Conservation (phyloP, 2,888 invertebrate species). For the Andrena camellia region DNA sequence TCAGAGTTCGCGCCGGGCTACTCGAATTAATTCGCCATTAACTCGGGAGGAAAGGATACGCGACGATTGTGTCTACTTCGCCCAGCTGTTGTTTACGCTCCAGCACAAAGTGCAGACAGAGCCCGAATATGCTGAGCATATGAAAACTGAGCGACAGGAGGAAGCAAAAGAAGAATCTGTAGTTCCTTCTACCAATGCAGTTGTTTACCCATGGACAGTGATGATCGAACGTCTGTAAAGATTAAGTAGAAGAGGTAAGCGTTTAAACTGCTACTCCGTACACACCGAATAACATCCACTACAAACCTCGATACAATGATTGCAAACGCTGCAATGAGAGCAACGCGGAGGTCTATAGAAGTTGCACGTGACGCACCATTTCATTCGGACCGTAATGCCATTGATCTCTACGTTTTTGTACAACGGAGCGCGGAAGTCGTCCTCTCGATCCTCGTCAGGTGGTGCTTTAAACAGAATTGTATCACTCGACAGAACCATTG, state of each 20-base stretch:
- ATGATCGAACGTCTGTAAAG: constrained; percentile 98
- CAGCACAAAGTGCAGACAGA: constrained; percentile 96
- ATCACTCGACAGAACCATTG: accelerated
- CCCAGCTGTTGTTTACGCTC: constrained; percentile 93
- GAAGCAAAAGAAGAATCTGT: constrained; percentile 99
- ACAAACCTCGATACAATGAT: constrained; percentile 97
- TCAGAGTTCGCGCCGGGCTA: constrained; percentile 1
- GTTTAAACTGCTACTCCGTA: no score
- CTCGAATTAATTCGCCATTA: not conserved
- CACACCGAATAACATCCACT: not conserved
- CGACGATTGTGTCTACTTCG: constrained; percentile 92
- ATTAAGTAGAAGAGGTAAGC: constrained; percentile 32
- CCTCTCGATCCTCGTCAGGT: constrained; percentile 98
- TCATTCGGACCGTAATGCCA: constrained; percentile 99
- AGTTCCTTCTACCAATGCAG: constrained; percentile 98
- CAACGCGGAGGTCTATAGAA: constrained; percentile 99
- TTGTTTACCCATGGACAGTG: constrained; percentile 99
- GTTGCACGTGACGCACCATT: constrained; percentile 99
- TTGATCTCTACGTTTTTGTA: constrained; percentile 99
- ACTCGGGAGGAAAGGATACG: constrained; percentile 90
- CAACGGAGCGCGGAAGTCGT: constrained; percentile 97
- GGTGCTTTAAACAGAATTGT: constrained; percentile 88
- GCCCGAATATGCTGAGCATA: constrained; percentile 98
- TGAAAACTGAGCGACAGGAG: constrained; percentile 98
- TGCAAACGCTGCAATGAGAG: constrained; percentile 99